Base-by-base conservation (phyloP, 2,888 invertebrate species). In the Microplitis manilae region DNA sequence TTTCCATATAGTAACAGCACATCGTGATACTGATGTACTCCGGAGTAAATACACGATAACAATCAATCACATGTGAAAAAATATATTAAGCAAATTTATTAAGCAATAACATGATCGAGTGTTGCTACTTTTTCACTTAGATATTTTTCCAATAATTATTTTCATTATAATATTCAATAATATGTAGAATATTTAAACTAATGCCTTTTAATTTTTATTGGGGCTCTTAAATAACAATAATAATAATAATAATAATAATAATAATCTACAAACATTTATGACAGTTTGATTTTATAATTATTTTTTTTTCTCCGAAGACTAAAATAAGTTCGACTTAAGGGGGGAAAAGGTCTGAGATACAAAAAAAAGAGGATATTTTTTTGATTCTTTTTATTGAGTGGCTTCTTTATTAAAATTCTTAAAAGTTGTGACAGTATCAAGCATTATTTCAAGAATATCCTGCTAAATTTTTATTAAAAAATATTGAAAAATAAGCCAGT, bases 101-200 rank as follows among this genome's bases (percentile, higher is more conserved):
- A 50, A 50, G 50, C 13, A 50, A 17, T 41, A 59, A 62, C 69
- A 73, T 75, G 72, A 76, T 73, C 60, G 13, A 50, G 50, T 50
- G 50, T 50, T 13, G 13, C 4, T 50, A 13, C 9, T 41, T 41
- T 50, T 79, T 78, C 61, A 80, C 74, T 59, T 73, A 79, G 75
- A 79, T 83, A 82, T 82, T 83, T 83, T 83, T 82, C 80, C 82
- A 81, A 78, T 79, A 75, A 68, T 79, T 62, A 80, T 81, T 81
- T 79, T 75, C 71, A 71, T 20, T 50, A 13, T 71, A 75, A 80
- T 75, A 69, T 65, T 65, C 74, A 73, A 73, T 15, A 50, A 17
- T 71, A 8, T 77, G 77, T 77, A 79, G 79, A 77, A 59, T 77
- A 79, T 71, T 64, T 40, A 41, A 50, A 13, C 50, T 59, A 65